A percentile compares a stretch with the other conserved stretches of the same genome.
Evolutionary conservation across 2,113 vertebrate species (phyloP).

Genomic region (Brachirus orientalis): DNA sequence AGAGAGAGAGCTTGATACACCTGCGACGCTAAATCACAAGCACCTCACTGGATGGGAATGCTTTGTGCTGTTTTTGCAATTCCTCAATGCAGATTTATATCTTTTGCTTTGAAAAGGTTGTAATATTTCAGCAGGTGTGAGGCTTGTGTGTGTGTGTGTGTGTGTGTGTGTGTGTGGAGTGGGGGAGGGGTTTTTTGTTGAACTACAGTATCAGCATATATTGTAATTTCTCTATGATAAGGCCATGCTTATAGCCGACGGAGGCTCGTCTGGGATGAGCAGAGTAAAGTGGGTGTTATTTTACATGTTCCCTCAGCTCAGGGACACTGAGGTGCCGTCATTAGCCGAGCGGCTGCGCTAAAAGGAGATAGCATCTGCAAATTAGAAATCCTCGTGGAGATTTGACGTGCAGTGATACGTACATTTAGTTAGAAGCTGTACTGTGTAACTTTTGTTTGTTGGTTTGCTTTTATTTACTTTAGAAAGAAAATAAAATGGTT

Average conservation of each 20-base stretch:
- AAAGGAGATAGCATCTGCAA: constrained; percentile 77
- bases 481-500: background rate
- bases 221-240: constrained; percentile 88
- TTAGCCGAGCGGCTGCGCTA: constrained; percentile 67
- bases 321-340: constrained; percentile 72
- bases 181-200: constrained; percentile 40
- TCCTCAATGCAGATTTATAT: constrained; percentile 86
- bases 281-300: constrained; percentile 71
- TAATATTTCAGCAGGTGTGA: constrained; percentile 84
- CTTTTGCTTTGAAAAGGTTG: constrained; percentile 87
- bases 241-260: constrained; percentile 77
- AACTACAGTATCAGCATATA: constrained; percentile 86
- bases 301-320: constrained; percentile 71
- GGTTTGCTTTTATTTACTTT: too few relatives aligned
- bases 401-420: constrained; percentile 50
- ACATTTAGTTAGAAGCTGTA: too few relatives aligned
- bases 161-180: constrained; percentile 56
- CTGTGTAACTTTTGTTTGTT: too few relatives aligned
- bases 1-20: constrained; percentile 71
- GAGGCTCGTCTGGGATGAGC: constrained; percentile 63
- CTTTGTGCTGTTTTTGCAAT: constrained; percentile 88
- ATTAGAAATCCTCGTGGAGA: constrained; percentile 78
- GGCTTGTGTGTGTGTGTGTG: constrained; percentile 65
- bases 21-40: constrained; percentile 86
- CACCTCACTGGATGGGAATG: constrained; percentile 81